Evolutionary conservation across 2,113 vertebrate genomes (phyloP).

Genomic region (Callipepla californica): DNA sequence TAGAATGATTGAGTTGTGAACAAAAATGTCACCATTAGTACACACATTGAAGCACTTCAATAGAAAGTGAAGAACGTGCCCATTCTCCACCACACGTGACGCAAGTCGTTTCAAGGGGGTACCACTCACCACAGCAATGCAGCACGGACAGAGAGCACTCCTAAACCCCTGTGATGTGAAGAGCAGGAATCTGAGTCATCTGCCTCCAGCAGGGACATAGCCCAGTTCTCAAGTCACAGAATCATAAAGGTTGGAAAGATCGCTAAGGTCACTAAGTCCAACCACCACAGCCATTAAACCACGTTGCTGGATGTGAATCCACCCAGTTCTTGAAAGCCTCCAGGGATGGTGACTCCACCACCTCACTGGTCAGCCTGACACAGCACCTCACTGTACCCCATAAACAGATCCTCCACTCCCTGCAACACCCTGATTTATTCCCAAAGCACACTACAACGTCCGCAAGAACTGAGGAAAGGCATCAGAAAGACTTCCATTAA

Average conservation of each 20-base stretch:
- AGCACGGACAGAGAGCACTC: neutral
- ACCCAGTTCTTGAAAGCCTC: too few species aligned
- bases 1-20: constrained; percentile 18
- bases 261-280: too few species aligned
- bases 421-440: neutral
- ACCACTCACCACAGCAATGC: neutral
- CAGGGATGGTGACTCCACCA: too few species aligned
- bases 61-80: neutral
- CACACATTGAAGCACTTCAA: neutral
- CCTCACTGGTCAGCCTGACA: too few species aligned
- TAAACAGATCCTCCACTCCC: neutral
- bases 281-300: too few species aligned
- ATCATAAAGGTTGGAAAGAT: too few species aligned
- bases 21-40: neutral
- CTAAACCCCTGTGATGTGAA: neutral
- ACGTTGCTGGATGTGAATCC: too few species aligned
- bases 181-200: neutral
- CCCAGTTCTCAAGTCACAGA: neutral
- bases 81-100: neutral
- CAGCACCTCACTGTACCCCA: neutral
- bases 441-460: neutral
- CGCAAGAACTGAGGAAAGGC: neutral
- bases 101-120: neutral
- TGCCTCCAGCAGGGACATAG: neutral
- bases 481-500: neutral